Base-by-base conservation (phyloP, 2,113 vertebrate species). In the Pitta sordida region DNA sequence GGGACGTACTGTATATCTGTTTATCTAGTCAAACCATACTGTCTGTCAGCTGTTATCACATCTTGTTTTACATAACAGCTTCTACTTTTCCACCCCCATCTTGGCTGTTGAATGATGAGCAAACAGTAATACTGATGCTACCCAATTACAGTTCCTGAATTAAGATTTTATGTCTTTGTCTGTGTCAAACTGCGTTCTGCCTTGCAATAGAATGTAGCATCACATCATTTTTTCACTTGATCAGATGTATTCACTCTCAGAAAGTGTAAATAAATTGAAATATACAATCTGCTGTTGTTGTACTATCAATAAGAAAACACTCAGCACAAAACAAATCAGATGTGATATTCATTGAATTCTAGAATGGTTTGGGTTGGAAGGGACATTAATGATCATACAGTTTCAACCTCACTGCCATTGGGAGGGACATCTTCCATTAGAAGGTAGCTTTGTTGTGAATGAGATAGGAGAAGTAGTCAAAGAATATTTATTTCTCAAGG, bases 181-280 rank as follows among this genome's bases (percentile, higher is more conserved):
- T 13, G 11, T 90, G 55, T 77, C 55, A 90, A 83, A 82, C 36
- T 26, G 22, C 18, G 15, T 83, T 93, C 59, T 79, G 59, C 39
- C 62, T 62, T 44, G 63, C 29, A 67, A 59, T 9, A 77, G 68
- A 79, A 83, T 70, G 73, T 26, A 19, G 5, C 63, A 70, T 48
- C 62, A 36, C 23, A 46, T 51, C 0, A 4, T 39, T 88, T 75
- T 91, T 73, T 75, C 20, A 71, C 81, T 89, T 94, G 9, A 70
- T 91, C 43, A 64, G 37, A 46, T 22, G 29, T 23, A 59, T 44
- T 88, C 22, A 27, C 36, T 43, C 37, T 34, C 67, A 88, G 41
- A 89, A 96, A 88, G 80, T 17, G 20, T 60, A 85, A 88, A 65
- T 79, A 80, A 73, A 86, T 70, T 86, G 48, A 95, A 91, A 88